A percentile compares a stretch with the other conserved stretches of the same genome.
Evolutionary conservation across 2,797 vertebrate species (phyloP).

Genomic region (Agapornis canus): DNA sequence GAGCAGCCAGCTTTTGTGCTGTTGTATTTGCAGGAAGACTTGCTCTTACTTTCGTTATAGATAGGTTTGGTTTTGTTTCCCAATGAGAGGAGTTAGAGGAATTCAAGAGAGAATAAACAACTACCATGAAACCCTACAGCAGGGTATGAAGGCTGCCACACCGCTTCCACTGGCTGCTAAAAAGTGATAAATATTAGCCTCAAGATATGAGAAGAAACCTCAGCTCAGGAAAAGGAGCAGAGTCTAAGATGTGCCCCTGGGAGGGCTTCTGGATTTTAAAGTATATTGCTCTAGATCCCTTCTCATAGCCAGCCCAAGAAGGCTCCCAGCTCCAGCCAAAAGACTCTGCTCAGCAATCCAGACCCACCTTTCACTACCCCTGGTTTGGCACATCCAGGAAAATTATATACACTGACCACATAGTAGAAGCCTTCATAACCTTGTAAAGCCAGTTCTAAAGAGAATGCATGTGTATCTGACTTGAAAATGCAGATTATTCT

Average conservation of each 20-base stretch:
- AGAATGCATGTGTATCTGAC: background rate
- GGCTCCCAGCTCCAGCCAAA: background rate
- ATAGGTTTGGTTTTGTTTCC: background rate
- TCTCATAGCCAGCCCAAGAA: background rate
- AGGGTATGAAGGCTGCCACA: background rate
- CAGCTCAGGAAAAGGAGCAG: background rate
- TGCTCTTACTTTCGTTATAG: constrained; percentile 23
- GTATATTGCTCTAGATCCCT: background rate
- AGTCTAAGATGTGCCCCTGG: background rate
- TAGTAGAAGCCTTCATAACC: background rate
- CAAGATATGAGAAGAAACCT: background rate
- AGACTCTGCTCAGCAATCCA: background rate
- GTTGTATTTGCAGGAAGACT: background rate
- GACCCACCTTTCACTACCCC: background rate
- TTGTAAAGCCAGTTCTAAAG: background rate
- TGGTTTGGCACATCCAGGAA: background rate
- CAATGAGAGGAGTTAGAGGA: background rate
- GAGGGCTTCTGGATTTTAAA: background rate
- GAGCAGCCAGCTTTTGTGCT: background rate
- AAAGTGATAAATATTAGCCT: background rate
- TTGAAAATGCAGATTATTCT: background rate
- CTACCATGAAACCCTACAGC: background rate
- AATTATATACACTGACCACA: background rate
- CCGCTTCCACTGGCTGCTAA: background rate
- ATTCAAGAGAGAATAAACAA: background rate